These are phyloP conservation scores for Boloria selene DNA, from an alignment of 2,888 invertebrate species.

Conservation along the genomic window DNA sequence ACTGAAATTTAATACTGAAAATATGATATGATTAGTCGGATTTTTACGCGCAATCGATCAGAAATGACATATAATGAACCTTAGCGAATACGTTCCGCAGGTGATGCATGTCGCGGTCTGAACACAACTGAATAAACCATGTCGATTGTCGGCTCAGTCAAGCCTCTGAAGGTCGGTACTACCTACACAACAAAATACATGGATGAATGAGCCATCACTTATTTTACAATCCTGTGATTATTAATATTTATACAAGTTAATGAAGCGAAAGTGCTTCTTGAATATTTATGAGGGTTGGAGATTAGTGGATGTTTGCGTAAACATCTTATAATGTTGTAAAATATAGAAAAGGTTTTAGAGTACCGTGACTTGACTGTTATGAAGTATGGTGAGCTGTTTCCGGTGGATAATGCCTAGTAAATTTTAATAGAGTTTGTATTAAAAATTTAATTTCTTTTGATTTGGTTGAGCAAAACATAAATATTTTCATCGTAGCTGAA, in stretches of 20 bases:
- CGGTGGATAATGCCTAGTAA: too few species aligned
- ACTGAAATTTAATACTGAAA: background rate
- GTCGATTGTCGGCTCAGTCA: conserved; percentile 39
- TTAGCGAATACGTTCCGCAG: conserved; percentile 73
- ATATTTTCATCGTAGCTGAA: too few species aligned
- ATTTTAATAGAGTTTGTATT: too few species aligned
- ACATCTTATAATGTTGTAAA: too few species aligned
- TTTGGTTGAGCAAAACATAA: too few species aligned
- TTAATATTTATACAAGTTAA: background rate
- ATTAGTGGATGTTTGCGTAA: too few species aligned
- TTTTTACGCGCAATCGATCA: conserved; percentile 21
- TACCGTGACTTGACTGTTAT: too few species aligned
- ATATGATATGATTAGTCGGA: background rate
- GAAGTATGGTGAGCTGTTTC: too few species aligned
- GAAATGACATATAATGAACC: conserved; percentile 52
- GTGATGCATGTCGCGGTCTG: conserved; percentile 72
- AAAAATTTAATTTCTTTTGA: too few species aligned
- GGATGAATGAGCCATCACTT: conserved; percentile 17
- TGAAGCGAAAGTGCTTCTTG: background rate
- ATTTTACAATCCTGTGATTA: conserved; percentile 22
- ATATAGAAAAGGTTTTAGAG: too few species aligned
- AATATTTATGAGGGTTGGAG: background rate
- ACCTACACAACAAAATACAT: conserved; percentile 51
- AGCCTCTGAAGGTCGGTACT: conserved; percentile 45
- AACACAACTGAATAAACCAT: conserved; percentile 63